Evolutionary conservation across 2,797 vertebrate genomes (phyloP), one percentile per base, ranked within the genome.

Genomic region (Ctenopoma multispine): DNA sequence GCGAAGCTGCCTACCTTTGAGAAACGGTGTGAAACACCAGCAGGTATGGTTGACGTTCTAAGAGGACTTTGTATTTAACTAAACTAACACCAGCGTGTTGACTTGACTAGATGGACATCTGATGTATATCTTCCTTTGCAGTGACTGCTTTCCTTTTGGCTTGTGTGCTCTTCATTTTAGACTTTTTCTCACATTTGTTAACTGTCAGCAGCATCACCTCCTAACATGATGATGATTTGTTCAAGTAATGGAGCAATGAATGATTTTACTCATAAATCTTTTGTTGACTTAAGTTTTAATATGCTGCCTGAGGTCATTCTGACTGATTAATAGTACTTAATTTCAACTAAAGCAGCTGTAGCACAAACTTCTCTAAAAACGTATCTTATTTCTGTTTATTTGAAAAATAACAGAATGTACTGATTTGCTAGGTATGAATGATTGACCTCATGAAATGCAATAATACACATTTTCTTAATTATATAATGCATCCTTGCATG

Each of bases 1-100:
- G 93, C 87, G 67, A 97, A 94, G 90, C 95, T 95, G 92, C 94
- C 95, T 79, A 94, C 95, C 87, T 95, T 95, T 96, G 96, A 96
- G 95, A 97, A 96, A 92, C 92, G 92, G 80, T 96, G 92, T 95
- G 96, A 96, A 55, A 94, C 96, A 40, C 87, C 94, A 75, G 93
- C 96, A 97, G 96, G 96, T 98, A 96, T 82, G 79, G 92, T 82
- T 87, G 87, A 87, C 73, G 58, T 73, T 87, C 80, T 79, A 14
- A 51, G 64, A 74, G 36, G 57, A 48, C 17, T 63, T 44, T 64
- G 31, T 47, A 0, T 77, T 68, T 79, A 77, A 77, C 79, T 59
- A 1, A 43, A 86, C 83, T 88, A 90, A 88, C 80, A 54, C 15
- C 76, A 29, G 65, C 20, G 59, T 76, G 63, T 58, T 36, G 50